phyloP scores from a whole-genome alignment of 2,113 vertebrate genomes.

The Chaetodon trifascialis region DNA sequence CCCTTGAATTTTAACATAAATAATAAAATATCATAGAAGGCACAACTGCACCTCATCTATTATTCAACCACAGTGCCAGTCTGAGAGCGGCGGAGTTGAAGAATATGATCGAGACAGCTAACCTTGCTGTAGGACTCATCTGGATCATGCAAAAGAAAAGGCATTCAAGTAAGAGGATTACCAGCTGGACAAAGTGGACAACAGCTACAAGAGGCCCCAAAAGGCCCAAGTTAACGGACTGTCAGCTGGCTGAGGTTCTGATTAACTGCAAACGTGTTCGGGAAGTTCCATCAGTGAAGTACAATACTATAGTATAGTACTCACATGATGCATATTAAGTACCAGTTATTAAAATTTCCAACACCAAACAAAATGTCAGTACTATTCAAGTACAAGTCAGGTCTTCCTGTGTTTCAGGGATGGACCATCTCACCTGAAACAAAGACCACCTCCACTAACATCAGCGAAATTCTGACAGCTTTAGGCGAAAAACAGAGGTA shows the following conservation, averaged over 20 bases:
- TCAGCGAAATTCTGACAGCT: no score
- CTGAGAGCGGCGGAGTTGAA: conserved; percentile 24
- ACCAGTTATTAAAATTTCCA: not conserved
- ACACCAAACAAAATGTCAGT: not conserved
- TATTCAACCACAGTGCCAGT: conserved; percentile 55
- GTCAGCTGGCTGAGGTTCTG: not conserved
- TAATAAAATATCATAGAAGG: conserved; percentile 65
- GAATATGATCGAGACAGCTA: not conserved
- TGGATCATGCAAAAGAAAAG: not conserved
- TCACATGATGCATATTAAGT: not conserved
- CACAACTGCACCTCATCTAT: conserved; percentile 53
- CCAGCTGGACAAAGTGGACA: not conserved
- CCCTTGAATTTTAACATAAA: conserved; percentile 49
- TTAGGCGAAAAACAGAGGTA: not conserved
- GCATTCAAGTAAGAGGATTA: not conserved
- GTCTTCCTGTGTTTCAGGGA: not conserved
- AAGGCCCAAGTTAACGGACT: not conserved
- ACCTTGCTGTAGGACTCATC: not conserved
- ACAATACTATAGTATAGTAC: no score
- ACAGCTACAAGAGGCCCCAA: not conserved
- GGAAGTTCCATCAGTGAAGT: not conserved
- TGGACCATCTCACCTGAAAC: not conserved
- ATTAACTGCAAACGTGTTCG: not conserved
- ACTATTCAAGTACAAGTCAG: not conserved
- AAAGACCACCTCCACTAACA: not conserved